Evolutionary conservation across 2,797 vertebrate genomes (phyloP).

Genomic region (Poecile montanus): DNA sequence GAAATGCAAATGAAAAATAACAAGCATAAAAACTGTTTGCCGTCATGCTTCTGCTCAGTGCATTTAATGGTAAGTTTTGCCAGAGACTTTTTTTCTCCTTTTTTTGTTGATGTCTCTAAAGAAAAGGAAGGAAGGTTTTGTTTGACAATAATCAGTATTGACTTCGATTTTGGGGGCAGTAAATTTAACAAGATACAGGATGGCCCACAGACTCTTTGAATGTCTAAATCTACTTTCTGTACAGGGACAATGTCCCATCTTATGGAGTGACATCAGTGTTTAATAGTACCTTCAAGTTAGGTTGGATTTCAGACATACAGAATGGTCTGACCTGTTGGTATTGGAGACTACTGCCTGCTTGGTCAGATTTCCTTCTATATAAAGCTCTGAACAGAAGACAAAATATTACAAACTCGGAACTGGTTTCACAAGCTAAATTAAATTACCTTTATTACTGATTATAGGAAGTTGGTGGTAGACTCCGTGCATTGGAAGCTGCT

Average conservation of each 20-base stretch:
- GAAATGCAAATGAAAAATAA: neutral
- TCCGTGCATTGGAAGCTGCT: constrained; percentile 82
- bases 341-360: neutral
- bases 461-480: constrained; percentile 82
- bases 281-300: neutral
- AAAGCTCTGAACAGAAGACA: neutral
- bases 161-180: neutral
- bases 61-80: neutral
- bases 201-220: neutral
- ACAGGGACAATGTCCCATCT: neutral
- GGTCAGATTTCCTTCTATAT: neutral
- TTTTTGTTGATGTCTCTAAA: neutral
- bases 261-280: neutral
- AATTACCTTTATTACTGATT: neutral
- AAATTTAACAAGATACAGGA: neutral
- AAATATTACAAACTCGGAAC: neutral
- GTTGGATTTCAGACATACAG: neutral
- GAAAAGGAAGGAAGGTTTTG: neutral
- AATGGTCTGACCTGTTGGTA: neutral
- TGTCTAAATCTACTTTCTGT: neutral
- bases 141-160: neutral
- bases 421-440: neutral
- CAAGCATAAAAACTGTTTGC: neutral
- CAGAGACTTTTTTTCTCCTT: neutral
- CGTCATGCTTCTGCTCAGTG: neutral